A percentile compares a stretch with the other conserved stretches of the same genome.
Evolutionary conservation across 2,113 vertebrate species (phyloP).

Genomic region (Murina feae): DNA sequence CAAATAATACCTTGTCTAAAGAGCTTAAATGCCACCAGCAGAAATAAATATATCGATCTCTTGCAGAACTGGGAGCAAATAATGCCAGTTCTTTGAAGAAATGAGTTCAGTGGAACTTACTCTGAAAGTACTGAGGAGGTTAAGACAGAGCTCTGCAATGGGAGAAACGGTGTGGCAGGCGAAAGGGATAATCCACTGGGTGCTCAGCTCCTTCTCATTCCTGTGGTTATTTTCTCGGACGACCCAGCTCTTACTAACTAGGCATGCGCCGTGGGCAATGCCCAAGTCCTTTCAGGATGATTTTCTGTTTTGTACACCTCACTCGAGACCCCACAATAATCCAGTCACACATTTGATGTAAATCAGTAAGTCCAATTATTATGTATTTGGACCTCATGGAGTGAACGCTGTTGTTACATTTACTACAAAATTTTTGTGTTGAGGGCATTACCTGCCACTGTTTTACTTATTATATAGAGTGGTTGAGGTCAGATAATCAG

Average conservation of each 20-base stretch:
- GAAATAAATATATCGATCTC: background rate
- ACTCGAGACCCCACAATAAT: background rate
- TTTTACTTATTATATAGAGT: background rate
- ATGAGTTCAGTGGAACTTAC: background rate
- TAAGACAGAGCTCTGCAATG: background rate
- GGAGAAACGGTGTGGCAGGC: background rate
- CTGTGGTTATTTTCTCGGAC: background rate
- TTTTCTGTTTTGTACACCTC: background rate
- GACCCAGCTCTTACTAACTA: background rate
- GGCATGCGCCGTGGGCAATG: background rate
- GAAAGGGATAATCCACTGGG: background rate
- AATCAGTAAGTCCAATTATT: background rate
- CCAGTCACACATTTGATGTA: background rate
- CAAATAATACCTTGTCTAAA: background rate
- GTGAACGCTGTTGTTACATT: background rate
- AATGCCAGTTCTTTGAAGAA: background rate
- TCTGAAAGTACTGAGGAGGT: background rate
- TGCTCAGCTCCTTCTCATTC: background rate
- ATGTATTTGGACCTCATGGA: background rate
- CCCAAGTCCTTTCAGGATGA: background rate
- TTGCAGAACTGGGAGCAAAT: background rate
- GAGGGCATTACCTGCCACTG: background rate
- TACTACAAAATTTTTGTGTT: background rate
- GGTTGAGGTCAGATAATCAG: background rate
- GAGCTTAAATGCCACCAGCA: background rate